phyloP scores from a whole-genome alignment of 2,888 invertebrate species.

The Branchellion lobata region DNA sequence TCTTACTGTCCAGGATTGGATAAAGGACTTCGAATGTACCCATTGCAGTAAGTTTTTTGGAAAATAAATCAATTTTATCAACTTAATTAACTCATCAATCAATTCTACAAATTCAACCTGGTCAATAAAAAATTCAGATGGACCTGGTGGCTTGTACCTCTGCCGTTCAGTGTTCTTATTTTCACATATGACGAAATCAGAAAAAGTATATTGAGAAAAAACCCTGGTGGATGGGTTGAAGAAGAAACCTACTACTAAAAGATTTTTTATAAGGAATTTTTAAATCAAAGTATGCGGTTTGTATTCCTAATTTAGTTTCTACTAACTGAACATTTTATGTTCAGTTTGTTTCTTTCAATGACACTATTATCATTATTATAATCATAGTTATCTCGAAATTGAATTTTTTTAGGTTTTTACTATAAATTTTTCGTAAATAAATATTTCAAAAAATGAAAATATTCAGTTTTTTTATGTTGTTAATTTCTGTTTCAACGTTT shows the following conservation, averaged over 20 bases:
- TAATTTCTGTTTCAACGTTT: slow-evolving; percentile 1
- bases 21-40: slow-evolving; percentile 62
- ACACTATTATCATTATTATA: too few species aligned
- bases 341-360: too few species aligned
- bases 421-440: too few species aligned
- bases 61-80: neutral
- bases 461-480: neutral
- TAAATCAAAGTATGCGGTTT: too few species aligned
- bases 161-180: slow-evolving; percentile 52
- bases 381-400: too few species aligned
- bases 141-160: slow-evolving; percentile 52
- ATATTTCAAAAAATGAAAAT: too few species aligned
- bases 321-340: too few species aligned
- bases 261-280: too few species aligned
- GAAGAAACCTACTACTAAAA: slow-evolving; percentile 53
- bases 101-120: too few species aligned
- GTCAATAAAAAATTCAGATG: slow-evolving; percentile 46
- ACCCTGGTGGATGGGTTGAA: slow-evolving; percentile 54
- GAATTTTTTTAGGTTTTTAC: too few species aligned
- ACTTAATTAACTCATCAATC: neutral
- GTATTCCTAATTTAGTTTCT: too few species aligned
- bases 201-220: slow-evolving; percentile 51
- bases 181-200: slow-evolving; percentile 53
- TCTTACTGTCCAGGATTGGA: slow-evolving; percentile 62
- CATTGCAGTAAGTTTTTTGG: slow-evolving; percentile 57